These are phyloP conservation scores for Lepidothrix coronata DNA, from an alignment of 2,113 vertebrate species.

Conservation along the genomic window DNA sequence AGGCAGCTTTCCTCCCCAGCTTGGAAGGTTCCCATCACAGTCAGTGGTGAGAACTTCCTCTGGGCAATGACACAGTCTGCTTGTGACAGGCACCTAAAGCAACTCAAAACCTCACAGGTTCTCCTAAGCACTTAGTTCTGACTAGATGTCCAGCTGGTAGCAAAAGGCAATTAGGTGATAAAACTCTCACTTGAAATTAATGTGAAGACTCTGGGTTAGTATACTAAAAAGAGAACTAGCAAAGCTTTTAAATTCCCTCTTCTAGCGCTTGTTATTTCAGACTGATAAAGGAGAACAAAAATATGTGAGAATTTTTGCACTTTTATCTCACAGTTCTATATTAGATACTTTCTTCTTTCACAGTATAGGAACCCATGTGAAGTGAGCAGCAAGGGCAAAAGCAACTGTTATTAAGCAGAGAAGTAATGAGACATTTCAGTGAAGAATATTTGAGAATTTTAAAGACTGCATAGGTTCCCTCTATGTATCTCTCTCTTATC, in stretches of 20 bases:
- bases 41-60: not conserved
- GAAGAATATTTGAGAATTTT: not conserved
- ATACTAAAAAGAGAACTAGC: not conserved
- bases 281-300: not conserved
- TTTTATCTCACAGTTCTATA: not conserved
- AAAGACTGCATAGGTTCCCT: not conserved
- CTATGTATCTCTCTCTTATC: not conserved
- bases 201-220: not conserved
- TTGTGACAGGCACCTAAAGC: too few relatives aligned
- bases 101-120: not conserved
- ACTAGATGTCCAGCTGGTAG: not conserved
- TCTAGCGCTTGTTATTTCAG: not conserved
- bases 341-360: not conserved
- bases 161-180: not conserved
- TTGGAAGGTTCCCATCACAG: not conserved
- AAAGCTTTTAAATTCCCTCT: not conserved
- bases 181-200: not conserved
- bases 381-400: not conserved
- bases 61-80: not conserved
- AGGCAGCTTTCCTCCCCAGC: not conserved
- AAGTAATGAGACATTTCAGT: not conserved
- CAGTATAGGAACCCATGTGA: not conserved
- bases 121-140: not conserved
- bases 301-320: not conserved
- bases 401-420: not conserved